A percentile compares a stretch with the other conserved stretches of the same genome.
Evolutionary conservation across 2,797 vertebrate genomes (phyloP).

Genomic region (Lindbergichthys nudifrons): DNA sequence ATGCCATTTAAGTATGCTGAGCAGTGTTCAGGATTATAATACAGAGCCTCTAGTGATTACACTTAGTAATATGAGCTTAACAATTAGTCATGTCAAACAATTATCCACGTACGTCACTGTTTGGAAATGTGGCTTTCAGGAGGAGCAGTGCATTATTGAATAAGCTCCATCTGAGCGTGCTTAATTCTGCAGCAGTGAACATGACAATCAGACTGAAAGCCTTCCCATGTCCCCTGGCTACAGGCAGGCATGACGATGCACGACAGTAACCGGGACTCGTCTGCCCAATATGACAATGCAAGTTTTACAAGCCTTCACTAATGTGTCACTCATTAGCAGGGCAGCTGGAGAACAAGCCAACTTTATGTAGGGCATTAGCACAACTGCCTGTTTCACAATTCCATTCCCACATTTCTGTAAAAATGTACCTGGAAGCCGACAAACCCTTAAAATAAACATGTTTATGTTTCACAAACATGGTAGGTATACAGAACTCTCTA

Average conservation of each 20-base stretch:
- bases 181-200: constrained; percentile 52
- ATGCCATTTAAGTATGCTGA: constrained; percentile 39
- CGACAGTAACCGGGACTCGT: constrained; percentile 50
- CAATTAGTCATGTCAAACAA: constrained; percentile 68
- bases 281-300: constrained; percentile 45
- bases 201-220: constrained; percentile 54
- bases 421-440: not conserved
- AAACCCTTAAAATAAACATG: not conserved
- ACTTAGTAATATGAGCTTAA: constrained; percentile 49
- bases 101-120: constrained; percentile 47
- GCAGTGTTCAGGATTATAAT: constrained; percentile 27
- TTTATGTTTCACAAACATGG: not conserved
- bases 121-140: constrained; percentile 51
- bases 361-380: constrained; percentile 41
- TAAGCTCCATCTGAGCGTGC: constrained; percentile 51
- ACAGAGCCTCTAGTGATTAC: constrained; percentile 47
- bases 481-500: not conserved
- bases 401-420: constrained; percentile 9
- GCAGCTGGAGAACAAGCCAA: constrained; percentile 13
- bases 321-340: constrained; percentile 58
- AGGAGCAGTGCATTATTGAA: constrained; percentile 57
- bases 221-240: constrained; percentile 40
- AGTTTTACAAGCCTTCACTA: constrained; percentile 55
- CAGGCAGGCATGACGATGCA: constrained; percentile 36
- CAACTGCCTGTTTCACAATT: constrained; percentile 26